phyloP scores from a whole-genome alignment of 2,113 vertebrate genomes.

The Sarotherodon lohbergeri region DNA sequence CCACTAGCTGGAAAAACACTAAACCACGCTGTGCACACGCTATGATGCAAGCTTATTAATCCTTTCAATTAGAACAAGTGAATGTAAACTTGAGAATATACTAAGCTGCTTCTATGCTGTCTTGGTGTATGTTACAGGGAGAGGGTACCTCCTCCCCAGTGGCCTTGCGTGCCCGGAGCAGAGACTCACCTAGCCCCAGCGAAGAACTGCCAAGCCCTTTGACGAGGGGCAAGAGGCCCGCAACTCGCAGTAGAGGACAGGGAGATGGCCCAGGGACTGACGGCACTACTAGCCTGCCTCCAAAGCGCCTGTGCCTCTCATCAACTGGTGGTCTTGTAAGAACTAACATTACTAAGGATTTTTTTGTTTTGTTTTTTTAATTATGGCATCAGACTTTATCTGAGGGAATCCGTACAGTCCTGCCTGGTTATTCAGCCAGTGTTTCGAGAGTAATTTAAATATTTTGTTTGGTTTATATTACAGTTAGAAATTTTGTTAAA shows the following conservation, averaged over 20 bases:
- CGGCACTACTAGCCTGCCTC: constrained; percentile 73
- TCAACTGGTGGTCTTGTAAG: constrained; percentile 82
- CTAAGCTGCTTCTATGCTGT: not conserved
- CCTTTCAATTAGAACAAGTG: not conserved
- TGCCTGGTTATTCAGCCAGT: not conserved
- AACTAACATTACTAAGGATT: not conserved
- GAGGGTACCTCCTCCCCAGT: constrained; percentile 72
- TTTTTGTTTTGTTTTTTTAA: not conserved
- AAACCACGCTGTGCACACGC: not conserved
- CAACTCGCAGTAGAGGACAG: constrained; percentile 83
- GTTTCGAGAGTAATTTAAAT: not conserved
- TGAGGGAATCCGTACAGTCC: not conserved
- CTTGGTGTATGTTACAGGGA: constrained; percentile 34
- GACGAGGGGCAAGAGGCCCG: constrained; percentile 76
- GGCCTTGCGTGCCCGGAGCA: constrained; percentile 69
- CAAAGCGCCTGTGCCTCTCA: constrained; percentile 84
- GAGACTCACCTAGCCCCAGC: constrained; percentile 77
- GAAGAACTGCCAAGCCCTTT: constrained; percentile 77
- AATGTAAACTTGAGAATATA: not conserved
- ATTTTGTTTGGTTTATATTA: not conserved
- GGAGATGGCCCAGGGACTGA: constrained; percentile 66
- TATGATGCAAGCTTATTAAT: not conserved
- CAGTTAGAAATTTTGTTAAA: not conserved
- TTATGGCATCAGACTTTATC: not conserved
- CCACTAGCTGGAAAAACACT: not conserved